Base-by-base conservation (phyloP, 1,140 invertebrate genomes). In the Drosophila novamexicana region DNA sequence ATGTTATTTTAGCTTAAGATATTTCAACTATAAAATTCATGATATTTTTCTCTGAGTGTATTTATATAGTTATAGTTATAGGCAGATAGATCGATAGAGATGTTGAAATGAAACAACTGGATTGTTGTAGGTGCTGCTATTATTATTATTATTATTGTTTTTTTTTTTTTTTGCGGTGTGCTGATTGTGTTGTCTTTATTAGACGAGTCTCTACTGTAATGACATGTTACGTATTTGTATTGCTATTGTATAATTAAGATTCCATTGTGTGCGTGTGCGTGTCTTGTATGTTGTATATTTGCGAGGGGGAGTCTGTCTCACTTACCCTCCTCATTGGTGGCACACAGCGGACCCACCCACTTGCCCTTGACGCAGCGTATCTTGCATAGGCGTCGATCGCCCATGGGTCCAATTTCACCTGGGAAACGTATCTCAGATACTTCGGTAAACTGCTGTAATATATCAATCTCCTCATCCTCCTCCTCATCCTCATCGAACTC, bases 281-380 rank as follows among this genome's bases (percentile, higher is more conserved):
- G 45, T 69, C 49, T 74, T 47, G 53, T 73, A 44, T 69, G 53
- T 84, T 76, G 49, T 34, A 10, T 61, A n/a, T 42, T 62, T 49
- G 52, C 56, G 58, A 70, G 40, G 66, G 53, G 52, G 63, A 37
- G n/a, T 56, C 54, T 22, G 12, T 10, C 61, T 90, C 85, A 91
- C 90, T 92, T 92, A 92, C 91, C 91, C 90, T 92, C 93, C 91
- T 92, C 93, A 69, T 86, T 93, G 83, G 91, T 93, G 57, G 94
- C 94, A 82, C 95, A 96, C 16, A 96, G 90, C 22, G 96, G 96
- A 10, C 96, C 96, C 44, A 96, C 95, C 96, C 96, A 97, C 81
- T 96, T 95, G 45, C 96, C 96, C 78, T 95, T 95, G 47, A 97
- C 94, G 80, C 96, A 97, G 92, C 96, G 96, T 58, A 97, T 96